Conservation (phyloP, 2,113 vertebrate species). For the Hydrochoerus hydrochaeris region DNA sequence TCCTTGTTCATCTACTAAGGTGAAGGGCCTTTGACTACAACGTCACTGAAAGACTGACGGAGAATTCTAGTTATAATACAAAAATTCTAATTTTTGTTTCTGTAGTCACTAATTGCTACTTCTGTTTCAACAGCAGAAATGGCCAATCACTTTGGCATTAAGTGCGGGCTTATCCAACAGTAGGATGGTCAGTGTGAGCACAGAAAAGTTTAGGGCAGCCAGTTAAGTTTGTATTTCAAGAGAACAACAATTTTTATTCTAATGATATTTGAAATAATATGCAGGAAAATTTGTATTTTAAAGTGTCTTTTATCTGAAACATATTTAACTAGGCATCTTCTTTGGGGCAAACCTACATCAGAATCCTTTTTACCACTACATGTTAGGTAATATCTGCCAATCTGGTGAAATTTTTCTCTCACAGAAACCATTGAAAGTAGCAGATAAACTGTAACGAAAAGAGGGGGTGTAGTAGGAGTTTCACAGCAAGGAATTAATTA, state of each 20-base stretch:
- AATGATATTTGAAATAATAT: background rate
- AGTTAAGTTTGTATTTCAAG: conserved; percentile 25
- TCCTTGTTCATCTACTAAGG: background rate
- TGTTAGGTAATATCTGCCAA: background rate
- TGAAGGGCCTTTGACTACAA: background rate
- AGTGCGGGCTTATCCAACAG: background rate
- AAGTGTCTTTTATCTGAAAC: background rate
- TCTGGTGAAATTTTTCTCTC: background rate
- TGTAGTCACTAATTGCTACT: background rate
- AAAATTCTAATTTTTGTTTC: background rate
- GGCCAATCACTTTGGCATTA: background rate
- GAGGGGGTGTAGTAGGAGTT: background rate
- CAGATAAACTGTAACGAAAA: background rate
- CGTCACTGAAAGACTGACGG: background rate
- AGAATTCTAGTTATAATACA: background rate
- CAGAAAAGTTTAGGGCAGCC: background rate
- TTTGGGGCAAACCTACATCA: background rate
- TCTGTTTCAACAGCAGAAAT: background rate
- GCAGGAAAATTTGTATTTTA: background rate
- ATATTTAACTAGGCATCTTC: background rate
- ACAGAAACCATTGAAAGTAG: background rate
- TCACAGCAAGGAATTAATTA: background rate
- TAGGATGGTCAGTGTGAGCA: background rate
- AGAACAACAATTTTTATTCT: background rate
- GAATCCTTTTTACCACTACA: background rate